Conservation (phyloP, 2,797 vertebrate species). For the Intellagama lesueurii region DNA sequence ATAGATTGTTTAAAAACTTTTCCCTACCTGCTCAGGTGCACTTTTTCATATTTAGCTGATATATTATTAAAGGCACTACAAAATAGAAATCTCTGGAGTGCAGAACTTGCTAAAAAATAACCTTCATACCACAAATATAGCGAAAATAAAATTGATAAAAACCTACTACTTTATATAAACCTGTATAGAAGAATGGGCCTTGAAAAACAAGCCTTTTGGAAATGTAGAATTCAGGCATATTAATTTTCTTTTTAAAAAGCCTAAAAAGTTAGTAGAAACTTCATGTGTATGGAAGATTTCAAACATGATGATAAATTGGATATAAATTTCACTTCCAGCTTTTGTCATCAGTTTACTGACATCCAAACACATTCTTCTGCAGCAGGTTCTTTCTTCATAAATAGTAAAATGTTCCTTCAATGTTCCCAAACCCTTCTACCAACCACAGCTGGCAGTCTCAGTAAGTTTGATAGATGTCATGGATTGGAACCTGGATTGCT, state of each 20-base stretch:
- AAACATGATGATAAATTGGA: slow-evolving; percentile 42
- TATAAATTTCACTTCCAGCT: slow-evolving; percentile 73
- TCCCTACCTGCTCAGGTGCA: slow-evolving; percentile 78
- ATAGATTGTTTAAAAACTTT: slow-evolving; percentile 75
- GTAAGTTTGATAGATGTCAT: slow-evolving; percentile 96
- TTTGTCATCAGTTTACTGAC: slow-evolving; percentile 63
- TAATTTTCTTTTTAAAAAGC: slow-evolving; percentile 73
- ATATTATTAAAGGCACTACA: slow-evolving; percentile 84
- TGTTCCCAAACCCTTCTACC: slow-evolving; percentile 21
- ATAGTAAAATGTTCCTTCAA: slow-evolving; percentile 91
- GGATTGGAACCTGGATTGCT: slow-evolving; percentile 93
- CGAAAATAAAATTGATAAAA: slow-evolving; percentile 81
- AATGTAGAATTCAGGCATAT: slow-evolving; percentile 78
- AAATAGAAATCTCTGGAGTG: slow-evolving; percentile 86
- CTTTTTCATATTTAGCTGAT: slow-evolving; percentile 81
- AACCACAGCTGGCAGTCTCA: slow-evolving; percentile 70
- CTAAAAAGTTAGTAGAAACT: slow-evolving; percentile 81
- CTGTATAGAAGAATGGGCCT: slow-evolving; percentile 57
- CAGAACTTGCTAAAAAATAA: slow-evolving; percentile 84
- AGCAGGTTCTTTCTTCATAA: slow-evolving; percentile 86
- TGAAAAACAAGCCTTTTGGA: slow-evolving; percentile 66
- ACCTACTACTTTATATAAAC: slow-evolving; percentile 70
- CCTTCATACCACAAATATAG: slow-evolving; percentile 83
- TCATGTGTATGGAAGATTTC: slow-evolving; percentile 83
- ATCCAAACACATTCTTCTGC: slow-evolving; percentile 71